A percentile compares a stretch with the other conserved stretches of the same genome.
Conservation (phyloP, 1,140 invertebrate genomes). For the Cyrtorhinus lividipennis region DNA sequence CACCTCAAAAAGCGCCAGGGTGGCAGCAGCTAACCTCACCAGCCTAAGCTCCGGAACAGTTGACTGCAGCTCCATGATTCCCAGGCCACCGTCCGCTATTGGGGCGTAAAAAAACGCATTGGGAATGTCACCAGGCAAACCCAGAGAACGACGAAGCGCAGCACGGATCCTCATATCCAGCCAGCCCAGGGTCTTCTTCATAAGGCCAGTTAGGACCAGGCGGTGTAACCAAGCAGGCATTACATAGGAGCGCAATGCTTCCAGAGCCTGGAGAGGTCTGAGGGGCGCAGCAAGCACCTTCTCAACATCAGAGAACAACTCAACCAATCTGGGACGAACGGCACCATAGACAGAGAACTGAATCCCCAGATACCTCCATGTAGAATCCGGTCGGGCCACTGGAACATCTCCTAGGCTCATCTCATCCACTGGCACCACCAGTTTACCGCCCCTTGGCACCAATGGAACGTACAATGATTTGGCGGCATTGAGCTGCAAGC, state of each 20-base stretch:
- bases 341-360: not conserved
- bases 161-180: not conserved
- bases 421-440: not conserved
- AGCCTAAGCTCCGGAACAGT: not conserved
- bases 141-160: not conserved
- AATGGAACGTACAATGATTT: not conserved
- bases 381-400: not conserved
- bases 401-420: not conserved
- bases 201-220: not conserved
- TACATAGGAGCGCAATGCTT: not conserved
- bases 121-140: not conserved
- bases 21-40: not conserved
- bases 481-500: not conserved
- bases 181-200: not conserved
- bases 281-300: not conserved
- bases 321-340: not conserved
- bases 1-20: not conserved
- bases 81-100: conserved; percentile 7
- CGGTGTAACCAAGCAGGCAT: not conserved
- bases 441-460: not conserved
- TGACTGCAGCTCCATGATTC: not conserved
- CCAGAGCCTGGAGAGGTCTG: not conserved
- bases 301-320: not conserved
- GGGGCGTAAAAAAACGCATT: not conserved
- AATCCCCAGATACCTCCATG: not conserved